A percentile compares a stretch with the other conserved stretches of the same genome.
Evolutionary conservation across 2,797 vertebrate genomes (phyloP).

Genomic region (Sebastes diaconus): DNA sequence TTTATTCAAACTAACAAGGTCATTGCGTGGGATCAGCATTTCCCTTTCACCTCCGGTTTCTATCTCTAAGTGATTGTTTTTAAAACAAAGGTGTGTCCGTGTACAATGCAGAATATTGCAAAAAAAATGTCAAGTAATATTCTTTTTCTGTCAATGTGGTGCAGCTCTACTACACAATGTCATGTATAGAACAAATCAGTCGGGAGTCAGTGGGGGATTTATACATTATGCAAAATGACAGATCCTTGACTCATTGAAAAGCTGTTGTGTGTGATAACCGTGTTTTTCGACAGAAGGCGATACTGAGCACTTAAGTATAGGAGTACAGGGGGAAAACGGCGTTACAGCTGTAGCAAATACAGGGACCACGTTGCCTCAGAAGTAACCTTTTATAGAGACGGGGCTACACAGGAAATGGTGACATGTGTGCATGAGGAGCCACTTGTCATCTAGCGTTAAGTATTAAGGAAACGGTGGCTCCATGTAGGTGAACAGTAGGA

Average conservation of each 20-base stretch:
- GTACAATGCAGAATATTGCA: not conserved
- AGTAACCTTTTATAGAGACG: not conserved
- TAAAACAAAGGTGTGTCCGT: not conserved
- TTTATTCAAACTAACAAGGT: not conserved
- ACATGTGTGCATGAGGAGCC: not conserved
- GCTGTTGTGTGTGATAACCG: not conserved
- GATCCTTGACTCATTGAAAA: slow-evolving; percentile 4
- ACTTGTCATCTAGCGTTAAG: not conserved
- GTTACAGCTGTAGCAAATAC: slow-evolving; percentile 42
- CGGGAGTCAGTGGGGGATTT: not conserved
- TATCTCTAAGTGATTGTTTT: not conserved
- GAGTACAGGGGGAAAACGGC: not conserved
- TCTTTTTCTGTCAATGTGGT: not conserved
- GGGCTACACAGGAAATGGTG: not conserved
- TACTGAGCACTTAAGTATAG: not conserved
- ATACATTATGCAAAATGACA: not conserved
- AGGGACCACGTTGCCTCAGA: slow-evolving; percentile 25
- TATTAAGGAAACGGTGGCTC: slow-evolving; percentile 20
- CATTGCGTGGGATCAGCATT: not conserved
- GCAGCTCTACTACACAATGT: slow-evolving; percentile 9
- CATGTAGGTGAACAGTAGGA: not conserved
- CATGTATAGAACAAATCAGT: slow-evolving; percentile 26
- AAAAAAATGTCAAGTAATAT: not conserved
- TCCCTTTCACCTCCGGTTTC: not conserved
- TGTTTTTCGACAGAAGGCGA: not conserved